A percentile compares a stretch with the other conserved stretches of the same genome.
These are phyloP conservation scores for Triops longicaudatus DNA, from an alignment of 1,140 invertebrate species.

Conservation along the genomic window DNA sequence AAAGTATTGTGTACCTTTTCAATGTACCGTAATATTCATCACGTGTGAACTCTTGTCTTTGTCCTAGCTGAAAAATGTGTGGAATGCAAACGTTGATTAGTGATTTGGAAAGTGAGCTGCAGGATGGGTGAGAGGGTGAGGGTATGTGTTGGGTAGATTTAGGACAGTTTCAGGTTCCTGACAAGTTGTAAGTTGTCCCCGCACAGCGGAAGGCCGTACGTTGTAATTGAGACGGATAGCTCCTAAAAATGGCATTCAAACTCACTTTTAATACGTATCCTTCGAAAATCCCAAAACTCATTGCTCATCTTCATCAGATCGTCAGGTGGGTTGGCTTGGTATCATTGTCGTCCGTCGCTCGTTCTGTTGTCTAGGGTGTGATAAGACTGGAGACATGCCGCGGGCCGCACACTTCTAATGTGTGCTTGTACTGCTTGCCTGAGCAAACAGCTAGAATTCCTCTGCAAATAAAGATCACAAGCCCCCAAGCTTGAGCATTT, in stretches of 20 bases:
- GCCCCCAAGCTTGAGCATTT: slow-evolving; percentile 11
- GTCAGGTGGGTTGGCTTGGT: no score
- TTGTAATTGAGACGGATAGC: background rate
- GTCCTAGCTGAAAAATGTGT: background rate
- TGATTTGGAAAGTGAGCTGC: background rate
- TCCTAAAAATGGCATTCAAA: background rate
- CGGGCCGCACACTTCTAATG: slow-evolving; percentile 18
- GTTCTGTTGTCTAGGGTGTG: background rate
- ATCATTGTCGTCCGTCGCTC: no score
- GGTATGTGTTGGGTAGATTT: background rate
- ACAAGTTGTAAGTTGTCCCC: background rate
- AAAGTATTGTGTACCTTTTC: no score
- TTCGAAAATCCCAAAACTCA: background rate
- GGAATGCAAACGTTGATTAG: slow-evolving; percentile 12
- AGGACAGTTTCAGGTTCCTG: background rate
- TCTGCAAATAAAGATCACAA: slow-evolving; percentile 24
- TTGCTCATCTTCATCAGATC: no score
- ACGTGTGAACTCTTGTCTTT: no score
- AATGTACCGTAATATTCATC: no score
- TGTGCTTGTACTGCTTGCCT: slow-evolving; percentile 15
- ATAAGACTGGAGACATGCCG: background rate
- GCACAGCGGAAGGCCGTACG: background rate
- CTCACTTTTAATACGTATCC: background rate
- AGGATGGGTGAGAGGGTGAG: background rate
- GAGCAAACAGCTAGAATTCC: slow-evolving; percentile 24